Percentiles rank a stretch among this genome's conserved stretches.
Conservation (phyloP, 2,888 invertebrate species). For the Lasioglossum villosulum region DNA sequence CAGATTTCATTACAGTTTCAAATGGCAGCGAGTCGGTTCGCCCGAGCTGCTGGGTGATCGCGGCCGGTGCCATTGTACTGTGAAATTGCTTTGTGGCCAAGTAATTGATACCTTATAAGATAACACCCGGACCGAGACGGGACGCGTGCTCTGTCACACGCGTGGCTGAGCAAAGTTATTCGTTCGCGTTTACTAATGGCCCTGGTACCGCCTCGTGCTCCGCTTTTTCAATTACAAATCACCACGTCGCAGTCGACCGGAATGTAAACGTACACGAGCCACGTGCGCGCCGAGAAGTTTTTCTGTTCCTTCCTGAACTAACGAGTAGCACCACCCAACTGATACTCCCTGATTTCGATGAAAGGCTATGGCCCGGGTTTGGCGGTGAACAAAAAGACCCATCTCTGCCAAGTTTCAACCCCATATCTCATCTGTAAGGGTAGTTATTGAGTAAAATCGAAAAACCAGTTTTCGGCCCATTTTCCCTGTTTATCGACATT, state of each 20-base stretch:
- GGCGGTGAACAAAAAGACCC: too few relatives aligned
- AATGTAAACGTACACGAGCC: slow-evolving; percentile 5
- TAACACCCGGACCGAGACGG: slow-evolving; percentile 36
- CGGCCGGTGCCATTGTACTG: slow-evolving; percentile 52
- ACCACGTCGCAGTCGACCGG: background rate
- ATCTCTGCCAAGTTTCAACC: too few relatives aligned
- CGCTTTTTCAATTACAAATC: slow-evolving; percentile 24
- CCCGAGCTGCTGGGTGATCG: background rate
- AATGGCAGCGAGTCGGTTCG: slow-evolving; percentile 5
- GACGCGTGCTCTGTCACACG: slow-evolving; percentile 32
- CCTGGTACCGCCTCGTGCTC: background rate
- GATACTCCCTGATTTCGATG: too few relatives aligned
- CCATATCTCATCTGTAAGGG: too few relatives aligned
- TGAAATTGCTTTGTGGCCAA: slow-evolving; percentile 58
- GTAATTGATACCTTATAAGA: slow-evolving; percentile 53
- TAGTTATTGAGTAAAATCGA: too few relatives aligned
- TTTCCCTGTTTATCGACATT: too few relatives aligned
- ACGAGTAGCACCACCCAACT: too few relatives aligned
- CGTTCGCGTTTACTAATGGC: slow-evolving; percentile 28
- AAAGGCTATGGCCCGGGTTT: too few relatives aligned
- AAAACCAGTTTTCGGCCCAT: too few relatives aligned
- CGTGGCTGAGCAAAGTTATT: slow-evolving; percentile 42
- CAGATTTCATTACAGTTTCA: slow-evolving; percentile 35
- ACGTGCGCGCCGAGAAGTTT: background rate
- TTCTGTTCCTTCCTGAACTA: background rate